Evolutionary conservation across 2,113 vertebrate species (phyloP).

Genomic region (Cheirogaleus medius): DNA sequence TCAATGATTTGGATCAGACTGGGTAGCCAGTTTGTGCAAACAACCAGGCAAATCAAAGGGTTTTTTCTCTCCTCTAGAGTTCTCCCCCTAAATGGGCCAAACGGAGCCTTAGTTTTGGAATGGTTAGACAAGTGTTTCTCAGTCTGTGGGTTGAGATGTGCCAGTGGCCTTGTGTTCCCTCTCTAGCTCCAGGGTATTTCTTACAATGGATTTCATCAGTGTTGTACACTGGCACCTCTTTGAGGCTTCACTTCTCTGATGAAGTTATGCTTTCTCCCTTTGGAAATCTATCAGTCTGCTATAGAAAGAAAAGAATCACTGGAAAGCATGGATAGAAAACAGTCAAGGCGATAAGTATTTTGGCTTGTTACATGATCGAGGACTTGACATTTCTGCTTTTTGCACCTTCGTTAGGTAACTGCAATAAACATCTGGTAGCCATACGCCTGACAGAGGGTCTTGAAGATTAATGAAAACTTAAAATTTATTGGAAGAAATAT

Average conservation of each 20-base stretch:
- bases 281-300: background rate
- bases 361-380: background rate
- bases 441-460: background rate
- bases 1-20: background rate
- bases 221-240: background rate
- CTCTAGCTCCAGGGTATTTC: background rate
- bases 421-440: background rate
- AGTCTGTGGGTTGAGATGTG: background rate
- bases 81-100: background rate
- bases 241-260: background rate
- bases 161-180: background rate
- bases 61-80: background rate
- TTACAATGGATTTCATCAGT: background rate
- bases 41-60: background rate
- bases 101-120: background rate
- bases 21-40: background rate
- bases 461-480: slow-evolving; percentile 20
- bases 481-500: background rate
- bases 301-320: background rate
- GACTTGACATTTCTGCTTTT: background rate
- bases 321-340: background rate
- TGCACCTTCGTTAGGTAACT: background rate
- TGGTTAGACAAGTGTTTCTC: background rate
- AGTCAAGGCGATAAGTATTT: background rate
- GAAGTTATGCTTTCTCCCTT: background rate